phyloP scores from a whole-genome alignment of 2,113 vertebrate genomes.

The Oryzias javanicus region DNA sequence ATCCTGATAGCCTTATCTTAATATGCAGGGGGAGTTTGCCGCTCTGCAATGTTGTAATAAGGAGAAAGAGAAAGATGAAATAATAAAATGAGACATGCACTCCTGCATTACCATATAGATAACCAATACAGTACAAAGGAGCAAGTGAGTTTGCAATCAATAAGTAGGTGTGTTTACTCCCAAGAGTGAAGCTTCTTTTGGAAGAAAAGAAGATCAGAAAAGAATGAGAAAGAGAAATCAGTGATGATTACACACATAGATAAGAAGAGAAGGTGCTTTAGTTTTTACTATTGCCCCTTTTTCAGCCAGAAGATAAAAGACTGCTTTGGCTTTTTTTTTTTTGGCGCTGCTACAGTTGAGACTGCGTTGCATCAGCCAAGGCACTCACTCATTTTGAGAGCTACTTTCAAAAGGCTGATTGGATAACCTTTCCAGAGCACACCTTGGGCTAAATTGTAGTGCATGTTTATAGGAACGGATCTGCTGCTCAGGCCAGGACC shows the following conservation, averaged over 20 bases:
- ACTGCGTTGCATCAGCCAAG: slow-evolving; percentile 16
- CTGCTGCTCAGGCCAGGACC: slow-evolving; percentile 36
- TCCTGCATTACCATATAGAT: slow-evolving; percentile 71
- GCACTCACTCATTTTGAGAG: slow-evolving; percentile 57
- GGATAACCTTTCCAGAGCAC: slow-evolving; percentile 61
- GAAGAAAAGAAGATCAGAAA: not conserved
- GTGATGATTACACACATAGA: slow-evolving; percentile 4
- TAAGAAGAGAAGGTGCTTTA: slow-evolving; percentile 11
- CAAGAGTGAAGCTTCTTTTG: slow-evolving; percentile 19
- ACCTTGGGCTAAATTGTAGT: slow-evolving; percentile 69
- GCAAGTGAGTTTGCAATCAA: slow-evolving; percentile 57
- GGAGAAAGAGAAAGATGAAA: slow-evolving; percentile 63
- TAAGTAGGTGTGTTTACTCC: slow-evolving; percentile 43
- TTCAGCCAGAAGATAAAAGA: slow-evolving; percentile 13
- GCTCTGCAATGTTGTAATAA: slow-evolving; percentile 62
- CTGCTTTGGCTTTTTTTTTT: not conserved
- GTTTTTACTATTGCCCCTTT: slow-evolving; percentile 14
- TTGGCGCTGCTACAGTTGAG: slow-evolving; percentile 4
- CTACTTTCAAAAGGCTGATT: slow-evolving; percentile 54
- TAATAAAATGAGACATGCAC: slow-evolving; percentile 60
- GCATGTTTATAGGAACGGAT: slow-evolving; percentile 66
- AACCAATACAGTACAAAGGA: slow-evolving; percentile 60
- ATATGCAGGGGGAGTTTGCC: slow-evolving; percentile 59
- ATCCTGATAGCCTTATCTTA: slow-evolving; percentile 68
- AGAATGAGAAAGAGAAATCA: not conserved